A percentile compares a stretch with the other conserved stretches of the same genome.
Evolutionary conservation across 2,797 vertebrate species (phyloP).

Genomic region (Muscicapa striata): DNA sequence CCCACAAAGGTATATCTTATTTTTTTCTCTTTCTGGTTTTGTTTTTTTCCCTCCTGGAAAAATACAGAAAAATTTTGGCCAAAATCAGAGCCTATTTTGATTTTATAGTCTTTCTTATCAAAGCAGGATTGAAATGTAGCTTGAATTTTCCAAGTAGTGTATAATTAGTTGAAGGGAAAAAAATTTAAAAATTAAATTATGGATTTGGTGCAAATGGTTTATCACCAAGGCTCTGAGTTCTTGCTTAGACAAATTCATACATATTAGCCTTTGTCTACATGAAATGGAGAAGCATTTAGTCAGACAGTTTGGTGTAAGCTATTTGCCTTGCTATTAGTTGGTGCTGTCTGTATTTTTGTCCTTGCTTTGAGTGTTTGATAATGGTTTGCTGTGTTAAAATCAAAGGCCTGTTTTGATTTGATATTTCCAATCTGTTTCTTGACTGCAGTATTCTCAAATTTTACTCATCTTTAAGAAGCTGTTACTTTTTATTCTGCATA

Average conservation of each 20-base stretch:
- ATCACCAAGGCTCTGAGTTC: background rate
- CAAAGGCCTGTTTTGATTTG: background rate
- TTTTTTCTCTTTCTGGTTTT: slow-evolving; percentile 17
- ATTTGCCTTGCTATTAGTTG: background rate
- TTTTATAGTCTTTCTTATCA: background rate
- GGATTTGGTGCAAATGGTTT: background rate
- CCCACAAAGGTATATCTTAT: slow-evolving; percentile 52
- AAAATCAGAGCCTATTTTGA: background rate
- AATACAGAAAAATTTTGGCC: background rate
- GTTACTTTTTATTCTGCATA: background rate
- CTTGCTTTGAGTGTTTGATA: background rate
- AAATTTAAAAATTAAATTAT: background rate
- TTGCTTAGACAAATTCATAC: background rate
- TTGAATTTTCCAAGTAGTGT: background rate
- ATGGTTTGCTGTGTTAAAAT: background rate
- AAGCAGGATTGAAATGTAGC: background rate
- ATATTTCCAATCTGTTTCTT: background rate
- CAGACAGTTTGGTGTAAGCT: background rate
- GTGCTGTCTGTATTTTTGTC: background rate
- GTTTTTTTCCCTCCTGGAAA: slow-evolving; percentile 1
- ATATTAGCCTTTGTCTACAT: background rate
- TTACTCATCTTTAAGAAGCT: background rate
- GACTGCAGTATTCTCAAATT: background rate
- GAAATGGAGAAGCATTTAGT: background rate
- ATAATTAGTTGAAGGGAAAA: background rate